phyloP scores from a whole-genome alignment of 2,797 vertebrate genomes.

The Onychomys leucogaster region DNA sequence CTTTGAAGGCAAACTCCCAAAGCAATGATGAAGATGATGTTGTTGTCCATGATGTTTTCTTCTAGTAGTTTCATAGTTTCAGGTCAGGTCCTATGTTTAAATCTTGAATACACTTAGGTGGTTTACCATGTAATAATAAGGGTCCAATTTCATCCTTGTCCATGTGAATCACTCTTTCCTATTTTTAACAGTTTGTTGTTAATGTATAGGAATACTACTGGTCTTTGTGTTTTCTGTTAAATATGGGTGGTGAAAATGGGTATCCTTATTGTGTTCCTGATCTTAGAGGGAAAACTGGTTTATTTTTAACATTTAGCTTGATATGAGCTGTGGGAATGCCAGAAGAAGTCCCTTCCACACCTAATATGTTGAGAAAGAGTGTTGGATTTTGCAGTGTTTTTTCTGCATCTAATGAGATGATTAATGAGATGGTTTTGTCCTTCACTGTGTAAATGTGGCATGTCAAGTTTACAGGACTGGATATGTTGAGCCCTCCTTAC shows the following conservation, averaged over 20 bases:
- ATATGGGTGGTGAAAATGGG: not conserved
- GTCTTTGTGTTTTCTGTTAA: not conserved
- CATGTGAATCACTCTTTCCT: not conserved
- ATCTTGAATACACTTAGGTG: not conserved
- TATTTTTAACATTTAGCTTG: not conserved
- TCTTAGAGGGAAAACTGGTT: not conserved
- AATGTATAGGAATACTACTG: not conserved
- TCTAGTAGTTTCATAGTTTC: not conserved
- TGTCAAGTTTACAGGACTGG: not conserved
- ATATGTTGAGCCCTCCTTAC: not conserved
- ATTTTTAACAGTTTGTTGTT: not conserved
- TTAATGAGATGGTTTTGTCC: not conserved
- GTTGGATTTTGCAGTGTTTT: not conserved
- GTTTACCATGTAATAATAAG: not conserved
- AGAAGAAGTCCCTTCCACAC: not conserved
- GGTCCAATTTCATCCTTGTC: not conserved
- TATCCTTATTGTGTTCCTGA: not conserved
- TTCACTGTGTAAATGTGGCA: not conserved
- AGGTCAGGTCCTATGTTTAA: not conserved
- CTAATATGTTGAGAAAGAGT: not conserved
- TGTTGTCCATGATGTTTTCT: not conserved
- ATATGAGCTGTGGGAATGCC: not conserved
- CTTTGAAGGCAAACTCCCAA: not conserved
- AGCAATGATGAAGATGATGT: not conserved
- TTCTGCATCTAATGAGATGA: not conserved